These are phyloP conservation scores for Brachypodius melanocephalos DNA, from an alignment of 2,113 vertebrate genomes.

Conservation along the genomic window DNA sequence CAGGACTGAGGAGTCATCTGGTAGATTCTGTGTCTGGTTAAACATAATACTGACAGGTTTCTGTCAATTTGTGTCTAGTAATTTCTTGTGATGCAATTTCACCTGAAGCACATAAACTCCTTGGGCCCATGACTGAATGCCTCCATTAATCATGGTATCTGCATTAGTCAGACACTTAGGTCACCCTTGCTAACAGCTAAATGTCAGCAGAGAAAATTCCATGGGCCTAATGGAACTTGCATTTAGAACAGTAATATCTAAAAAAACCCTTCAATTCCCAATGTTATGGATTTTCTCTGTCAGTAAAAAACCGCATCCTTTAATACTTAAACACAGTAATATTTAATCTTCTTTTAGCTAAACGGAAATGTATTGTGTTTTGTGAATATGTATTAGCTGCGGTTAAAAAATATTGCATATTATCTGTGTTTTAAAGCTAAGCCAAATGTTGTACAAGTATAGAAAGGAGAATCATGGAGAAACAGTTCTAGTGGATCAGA, in stretches of 20 bases:
- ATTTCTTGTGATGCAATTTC: slow-evolving; percentile 2
- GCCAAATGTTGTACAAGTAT: background rate
- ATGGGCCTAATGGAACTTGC: background rate
- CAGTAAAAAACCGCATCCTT: background rate
- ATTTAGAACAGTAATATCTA: background rate
- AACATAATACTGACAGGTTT: background rate
- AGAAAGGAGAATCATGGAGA: background rate
- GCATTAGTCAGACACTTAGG: slow-evolving; percentile 20
- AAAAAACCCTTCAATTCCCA: background rate
- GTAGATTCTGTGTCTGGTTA: background rate
- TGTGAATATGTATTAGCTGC: background rate
- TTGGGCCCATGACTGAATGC: background rate
- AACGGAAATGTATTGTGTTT: background rate
- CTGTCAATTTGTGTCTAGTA: background rate
- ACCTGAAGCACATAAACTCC: background rate
- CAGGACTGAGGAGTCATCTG: background rate
- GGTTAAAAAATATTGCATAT: background rate
- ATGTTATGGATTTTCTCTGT: background rate
- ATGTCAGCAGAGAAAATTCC: slow-evolving; percentile 36
- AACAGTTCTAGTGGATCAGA: background rate
- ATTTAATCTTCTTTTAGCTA: background rate
- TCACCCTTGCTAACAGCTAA: slow-evolving; percentile 7
- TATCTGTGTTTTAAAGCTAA: background rate
- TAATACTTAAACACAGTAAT: background rate
- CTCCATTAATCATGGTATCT: background rate